These are phyloP conservation scores for Murina feae DNA, from an alignment of 2,113 vertebrate species.

Conservation along the genomic window DNA sequence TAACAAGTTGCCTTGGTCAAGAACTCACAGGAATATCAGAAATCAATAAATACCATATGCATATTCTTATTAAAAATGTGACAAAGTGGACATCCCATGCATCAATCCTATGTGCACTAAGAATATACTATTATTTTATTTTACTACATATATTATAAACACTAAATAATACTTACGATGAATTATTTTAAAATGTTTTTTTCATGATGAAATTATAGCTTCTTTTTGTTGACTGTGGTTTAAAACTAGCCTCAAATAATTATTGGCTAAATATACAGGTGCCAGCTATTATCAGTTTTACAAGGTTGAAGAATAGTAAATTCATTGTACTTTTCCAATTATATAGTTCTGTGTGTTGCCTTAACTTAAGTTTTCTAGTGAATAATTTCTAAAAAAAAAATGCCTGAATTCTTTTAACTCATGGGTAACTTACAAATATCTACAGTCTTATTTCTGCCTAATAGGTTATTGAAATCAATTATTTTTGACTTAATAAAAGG, in stretches of 20 bases:
- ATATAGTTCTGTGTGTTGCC: background rate
- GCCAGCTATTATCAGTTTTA: background rate
- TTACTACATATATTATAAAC: background rate
- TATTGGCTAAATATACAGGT: background rate
- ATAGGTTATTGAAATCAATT: background rate
- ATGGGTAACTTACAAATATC: background rate
- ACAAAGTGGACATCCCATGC: background rate
- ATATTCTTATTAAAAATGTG: background rate
- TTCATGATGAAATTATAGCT: background rate
- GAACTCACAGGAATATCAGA: background rate
- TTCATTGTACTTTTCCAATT: background rate
- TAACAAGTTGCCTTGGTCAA: background rate
- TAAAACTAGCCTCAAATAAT: background rate
- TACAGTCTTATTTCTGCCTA: background rate
- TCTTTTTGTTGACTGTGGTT: background rate
- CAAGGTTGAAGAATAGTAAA: background rate
- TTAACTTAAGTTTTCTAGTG: background rate
- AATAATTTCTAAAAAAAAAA: constrained; percentile 2
- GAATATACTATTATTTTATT: background rate
- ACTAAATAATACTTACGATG: background rate
- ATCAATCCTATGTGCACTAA: background rate
- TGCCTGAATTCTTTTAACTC: background rate
- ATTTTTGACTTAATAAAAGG: background rate
- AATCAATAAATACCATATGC: background rate
- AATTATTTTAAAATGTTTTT: background rate